A percentile compares a stretch with the other conserved stretches of the same genome.
phyloP scores from a whole-genome alignment of 2,888 invertebrate genomes.

The Dasysyrphus albostriatus region DNA sequence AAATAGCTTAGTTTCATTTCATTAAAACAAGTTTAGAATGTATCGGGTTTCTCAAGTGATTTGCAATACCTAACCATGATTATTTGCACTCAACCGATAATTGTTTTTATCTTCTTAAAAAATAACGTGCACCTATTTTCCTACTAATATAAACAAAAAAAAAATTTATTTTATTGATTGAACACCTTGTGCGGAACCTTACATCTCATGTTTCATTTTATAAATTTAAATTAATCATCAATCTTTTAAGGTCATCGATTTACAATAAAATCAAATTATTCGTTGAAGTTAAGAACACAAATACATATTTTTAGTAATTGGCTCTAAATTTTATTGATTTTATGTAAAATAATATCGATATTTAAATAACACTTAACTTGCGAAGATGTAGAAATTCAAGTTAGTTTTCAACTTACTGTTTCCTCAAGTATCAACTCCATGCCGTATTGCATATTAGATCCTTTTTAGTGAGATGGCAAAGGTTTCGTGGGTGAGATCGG shows the following conservation, averaged over 20 bases:
- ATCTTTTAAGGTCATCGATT: neutral
- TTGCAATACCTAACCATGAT: slow-evolving; percentile 6
- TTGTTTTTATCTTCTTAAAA: neutral
- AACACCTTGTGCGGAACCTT: neutral
- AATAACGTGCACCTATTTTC: too few relatives aligned
- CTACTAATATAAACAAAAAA: too few relatives aligned
- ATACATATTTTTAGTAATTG: too few relatives aligned
- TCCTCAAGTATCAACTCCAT: too few relatives aligned
- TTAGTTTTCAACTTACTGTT: too few relatives aligned
- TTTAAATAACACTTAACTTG: too few relatives aligned
- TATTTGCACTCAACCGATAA: slow-evolving; percentile 1
- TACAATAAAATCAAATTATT: neutral
- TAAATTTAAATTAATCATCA: neutral
- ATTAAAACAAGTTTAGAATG: neutral
- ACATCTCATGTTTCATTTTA: slow-evolving; percentile 3
- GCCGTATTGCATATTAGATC: too few relatives aligned
- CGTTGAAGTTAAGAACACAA: neutral
- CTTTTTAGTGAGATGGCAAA: too few relatives aligned
- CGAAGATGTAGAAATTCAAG: too few relatives aligned
- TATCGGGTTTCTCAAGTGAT: neutral
- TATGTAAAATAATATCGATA: too few relatives aligned
- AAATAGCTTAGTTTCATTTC: neutral
- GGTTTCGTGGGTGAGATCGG: too few relatives aligned
- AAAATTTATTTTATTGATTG: neutral
- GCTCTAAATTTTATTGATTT: too few relatives aligned